Base-by-base conservation (phyloP, 2,113 vertebrate species). In the Eulemur rufifrons region DNA sequence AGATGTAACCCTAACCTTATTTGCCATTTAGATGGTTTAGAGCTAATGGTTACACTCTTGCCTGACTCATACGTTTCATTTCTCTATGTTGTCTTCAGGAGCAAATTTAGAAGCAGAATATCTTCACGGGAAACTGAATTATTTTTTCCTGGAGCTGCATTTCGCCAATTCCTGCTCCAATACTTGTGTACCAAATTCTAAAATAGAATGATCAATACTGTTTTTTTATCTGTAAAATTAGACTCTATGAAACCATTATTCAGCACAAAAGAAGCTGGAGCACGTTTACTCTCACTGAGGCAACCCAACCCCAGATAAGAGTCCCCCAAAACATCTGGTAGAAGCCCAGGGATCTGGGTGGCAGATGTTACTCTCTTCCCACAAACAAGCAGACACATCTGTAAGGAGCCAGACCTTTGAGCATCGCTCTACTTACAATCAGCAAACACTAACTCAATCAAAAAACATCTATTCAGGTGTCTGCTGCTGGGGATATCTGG, bases 151-250 rank as follows among this genome's bases (percentile, higher is more conserved):
- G 18, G 93, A 95, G 89, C 14, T 96, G 91, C 81, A 92, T 87
- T 96, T 96, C n/a, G 5, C 78, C 93, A 50, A 63, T 80, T 94
- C 92, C 63, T 93, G 82, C 91, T 94, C 86, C 56, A 8, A 78
- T 63, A 94, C 85, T 96, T 87, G 86, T 96, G 76, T 95, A 87
- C 69, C 89, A 61, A 97, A 37, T 45, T 95, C 97, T 96, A 97
- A 98, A 98, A 98, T 96, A 98, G 97, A 96, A 92, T 74, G 93
- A 97, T 97, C 95, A 32, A 97, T 98, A 88, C 7, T 14, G 25
- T 54, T 97, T 97, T 97, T 96, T 95, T 86, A 93, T 97, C 94
- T 94, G 82, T 97, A 92, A 92, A 97, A 96, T 89, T 69, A 15
- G 52, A 86, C 87, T 78, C 69, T 85, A 23, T 69, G 94, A 97